phyloP scores from a whole-genome alignment of 2,797 vertebrate species.

The Rhabdomys pumilio region DNA sequence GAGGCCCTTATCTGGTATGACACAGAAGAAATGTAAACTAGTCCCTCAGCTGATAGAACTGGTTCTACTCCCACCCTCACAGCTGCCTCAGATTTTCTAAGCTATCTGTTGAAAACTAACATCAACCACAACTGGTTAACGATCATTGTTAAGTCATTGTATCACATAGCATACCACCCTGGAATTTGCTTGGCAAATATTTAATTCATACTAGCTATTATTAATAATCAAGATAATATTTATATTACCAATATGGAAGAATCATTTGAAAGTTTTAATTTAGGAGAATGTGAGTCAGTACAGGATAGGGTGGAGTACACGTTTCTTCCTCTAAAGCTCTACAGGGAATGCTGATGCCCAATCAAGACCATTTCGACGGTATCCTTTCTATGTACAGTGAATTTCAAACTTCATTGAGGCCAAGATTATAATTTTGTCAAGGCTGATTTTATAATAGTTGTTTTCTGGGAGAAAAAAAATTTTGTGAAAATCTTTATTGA shows the following conservation, averaged over 20 bases:
- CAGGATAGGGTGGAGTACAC: not conserved
- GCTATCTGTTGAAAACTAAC: not conserved
- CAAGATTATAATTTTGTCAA: not conserved
- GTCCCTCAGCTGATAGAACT: not conserved
- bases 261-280: not conserved
- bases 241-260: not conserved
- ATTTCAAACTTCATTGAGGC: not conserved
- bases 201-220: not conserved
- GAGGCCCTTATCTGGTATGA: not conserved
- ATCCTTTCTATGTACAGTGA: not conserved
- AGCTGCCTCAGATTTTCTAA: not conserved
- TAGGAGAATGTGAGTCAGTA: not conserved
- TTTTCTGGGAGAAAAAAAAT: not conserved
- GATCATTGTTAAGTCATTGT: not conserved
- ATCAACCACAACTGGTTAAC: not conserved
- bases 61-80: not conserved
- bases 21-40: not conserved
- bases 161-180: not conserved
- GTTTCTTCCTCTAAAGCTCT: not conserved
- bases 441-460: not conserved
- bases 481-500: no score
- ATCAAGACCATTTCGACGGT: not conserved
- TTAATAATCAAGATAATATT: not conserved
- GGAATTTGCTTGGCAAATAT: constrained; percentile 35
- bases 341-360: not conserved